Evolutionary conservation across 2,888 invertebrate species (phyloP), one percentile per base, ranked within the genome.

Genomic region (Seira sanloemensis): DNA sequence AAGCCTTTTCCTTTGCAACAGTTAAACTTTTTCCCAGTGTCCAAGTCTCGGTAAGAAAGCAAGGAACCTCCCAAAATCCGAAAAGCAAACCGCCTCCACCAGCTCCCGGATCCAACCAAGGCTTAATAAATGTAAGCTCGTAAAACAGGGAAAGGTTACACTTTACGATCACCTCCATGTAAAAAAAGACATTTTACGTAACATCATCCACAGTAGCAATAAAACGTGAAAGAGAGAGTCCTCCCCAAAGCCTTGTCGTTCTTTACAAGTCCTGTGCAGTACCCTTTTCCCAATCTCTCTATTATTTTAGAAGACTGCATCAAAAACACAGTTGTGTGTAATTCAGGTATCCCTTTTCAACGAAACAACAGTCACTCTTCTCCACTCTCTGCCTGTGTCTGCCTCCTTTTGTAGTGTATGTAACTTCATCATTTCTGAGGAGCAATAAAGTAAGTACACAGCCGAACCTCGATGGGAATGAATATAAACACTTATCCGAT

Each of bases 1-100:
- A 37, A n/a, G n/a, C n/a, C n/a, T n/a, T n/a, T n/a, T n/a, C n/a
- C n/a, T n/a, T n/a, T n/a, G n/a, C n/a, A n/a, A n/a, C n/a, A n/a
- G n/a, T n/a, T n/a, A n/a, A n/a, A n/a, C n/a, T n/a, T n/a, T n/a
- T n/a, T n/a, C n/a, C n/a, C n/a, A n/a, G n/a, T n/a, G n/a, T n/a
- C n/a, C n/a, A n/a, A n/a, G n/a, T n/a, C n/a, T n/a, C n/a, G n/a
- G n/a, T n/a, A 50, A 62, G 37, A 21, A 82, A 68, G 26, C 37
- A 66, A 67, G 46, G 82, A 73, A 26, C 82, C 82, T 83, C 82
- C 82, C 82, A 50, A 77, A 77, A 78, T 4, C 76, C 37, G 72
- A 66, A 46, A 62, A 66, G 72, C 77, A 77, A 83, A 73, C 65
- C 82, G 82, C 82, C 82, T 83, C 82, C 82, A 73, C 77, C 54